Conservation (phyloP, 92 coral and sea anemone species). For the Paragorgia papillata region DNA sequence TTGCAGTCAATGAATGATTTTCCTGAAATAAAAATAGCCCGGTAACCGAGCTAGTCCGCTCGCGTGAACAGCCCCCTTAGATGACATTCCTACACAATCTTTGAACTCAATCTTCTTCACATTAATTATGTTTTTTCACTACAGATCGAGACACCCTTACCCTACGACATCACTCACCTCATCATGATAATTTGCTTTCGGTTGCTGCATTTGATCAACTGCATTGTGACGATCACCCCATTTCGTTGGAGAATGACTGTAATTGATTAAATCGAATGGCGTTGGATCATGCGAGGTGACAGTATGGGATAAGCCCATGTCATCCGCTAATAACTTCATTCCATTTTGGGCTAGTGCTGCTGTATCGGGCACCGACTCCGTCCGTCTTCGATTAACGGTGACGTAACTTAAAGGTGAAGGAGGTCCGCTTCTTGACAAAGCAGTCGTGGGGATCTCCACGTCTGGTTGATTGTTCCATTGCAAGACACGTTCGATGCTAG, state of each 20-base stretch:
- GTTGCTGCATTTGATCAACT: neutral
- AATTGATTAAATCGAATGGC: neutral
- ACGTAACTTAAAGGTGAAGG: neutral
- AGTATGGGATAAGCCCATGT: constrained; percentile 10
- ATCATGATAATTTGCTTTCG: neutral
- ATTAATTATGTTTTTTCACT: too few species aligned
- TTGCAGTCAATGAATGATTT: too few species aligned
- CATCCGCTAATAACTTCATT: neutral
- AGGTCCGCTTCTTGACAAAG: neutral
- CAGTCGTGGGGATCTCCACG: constrained; percentile 41
- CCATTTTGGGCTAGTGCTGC: neutral
- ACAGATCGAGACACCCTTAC: too few species aligned
- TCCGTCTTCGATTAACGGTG: neutral
- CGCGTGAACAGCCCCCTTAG: too few species aligned
- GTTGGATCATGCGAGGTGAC: neutral
- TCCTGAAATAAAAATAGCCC: too few species aligned
- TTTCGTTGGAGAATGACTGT: neutral
- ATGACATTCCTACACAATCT: too few species aligned
- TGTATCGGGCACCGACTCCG: constrained; percentile 9
- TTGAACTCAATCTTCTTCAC: too few species aligned
- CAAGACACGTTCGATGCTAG: constrained; percentile 86
- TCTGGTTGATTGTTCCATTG: constrained; percentile 85
- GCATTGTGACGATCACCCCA: neutral
- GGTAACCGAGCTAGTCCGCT: too few species aligned
- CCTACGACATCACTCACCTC: too few species aligned